Conservation (phyloP, 2,113 vertebrate species). For the Pongo pygmaeus region DNA sequence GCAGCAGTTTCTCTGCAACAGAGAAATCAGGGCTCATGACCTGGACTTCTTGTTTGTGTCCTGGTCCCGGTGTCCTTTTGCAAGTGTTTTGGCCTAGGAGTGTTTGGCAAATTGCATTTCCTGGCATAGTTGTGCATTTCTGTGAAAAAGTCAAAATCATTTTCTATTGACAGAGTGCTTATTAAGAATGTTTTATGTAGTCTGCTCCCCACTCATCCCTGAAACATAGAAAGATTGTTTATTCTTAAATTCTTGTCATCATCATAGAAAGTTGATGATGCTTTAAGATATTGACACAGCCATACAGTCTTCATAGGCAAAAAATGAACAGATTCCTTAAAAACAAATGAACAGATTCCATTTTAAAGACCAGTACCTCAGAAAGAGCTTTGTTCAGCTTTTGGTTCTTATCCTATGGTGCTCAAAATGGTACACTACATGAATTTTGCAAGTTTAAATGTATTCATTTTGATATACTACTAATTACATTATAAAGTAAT, state of each 20-base stretch:
- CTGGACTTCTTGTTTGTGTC: not conserved
- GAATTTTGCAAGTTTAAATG: slow-evolving; percentile 83
- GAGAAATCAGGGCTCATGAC: not conserved
- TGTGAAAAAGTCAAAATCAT: not conserved
- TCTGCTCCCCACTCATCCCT: not conserved
- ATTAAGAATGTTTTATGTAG: not conserved
- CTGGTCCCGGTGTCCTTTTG: not conserved
- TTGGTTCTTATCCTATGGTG: slow-evolving; percentile 56
- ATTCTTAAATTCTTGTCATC: slow-evolving; percentile 50
- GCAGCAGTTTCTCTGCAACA: not conserved
- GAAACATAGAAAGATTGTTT: not conserved
- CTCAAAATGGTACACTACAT: slow-evolving; percentile 81
- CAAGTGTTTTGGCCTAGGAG: fast-evolving
- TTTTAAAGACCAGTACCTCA: slow-evolving; percentile 72
- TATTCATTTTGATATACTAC: slow-evolving; percentile 71
- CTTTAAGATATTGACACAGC: slow-evolving; percentile 60
- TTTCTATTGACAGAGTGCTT: not conserved
- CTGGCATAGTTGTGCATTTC: not conserved
- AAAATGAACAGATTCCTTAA: slow-evolving; percentile 43
- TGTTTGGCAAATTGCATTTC: not conserved
- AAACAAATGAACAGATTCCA: slow-evolving; percentile 45
- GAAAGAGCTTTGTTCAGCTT: slow-evolving; percentile 67
- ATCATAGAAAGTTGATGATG: not conserved
- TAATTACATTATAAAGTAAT: slow-evolving; percentile 85
- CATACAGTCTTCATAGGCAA: slow-evolving; percentile 59